phyloP scores from a whole-genome alignment of 2,113 vertebrate genomes.

The Spermophilus dauricus region DNA sequence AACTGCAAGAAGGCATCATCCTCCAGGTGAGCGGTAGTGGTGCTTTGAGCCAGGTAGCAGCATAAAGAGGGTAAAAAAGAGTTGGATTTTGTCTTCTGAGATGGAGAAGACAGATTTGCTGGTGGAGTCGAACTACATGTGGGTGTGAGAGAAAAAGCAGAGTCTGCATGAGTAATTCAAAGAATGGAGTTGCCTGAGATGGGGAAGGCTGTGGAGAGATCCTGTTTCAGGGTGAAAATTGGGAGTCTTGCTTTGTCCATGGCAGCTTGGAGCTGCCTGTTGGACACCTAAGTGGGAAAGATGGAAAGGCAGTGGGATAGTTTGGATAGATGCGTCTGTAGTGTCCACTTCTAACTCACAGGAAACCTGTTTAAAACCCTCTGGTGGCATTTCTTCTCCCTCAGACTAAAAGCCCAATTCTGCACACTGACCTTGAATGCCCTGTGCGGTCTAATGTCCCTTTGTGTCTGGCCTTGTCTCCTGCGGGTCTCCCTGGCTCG shows the following conservation, averaged over 20 bases:
- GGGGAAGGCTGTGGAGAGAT: background rate
- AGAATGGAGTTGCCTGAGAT: background rate
- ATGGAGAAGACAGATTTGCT: background rate
- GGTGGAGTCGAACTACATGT: background rate
- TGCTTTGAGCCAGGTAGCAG: background rate
- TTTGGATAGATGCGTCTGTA: background rate
- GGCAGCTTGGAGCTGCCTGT: too few species aligned
- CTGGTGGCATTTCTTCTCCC: background rate
- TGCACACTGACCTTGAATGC: background rate
- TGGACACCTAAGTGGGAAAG: background rate
- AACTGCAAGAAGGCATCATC: background rate
- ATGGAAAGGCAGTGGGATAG: fast-evolving
- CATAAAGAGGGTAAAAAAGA: background rate
- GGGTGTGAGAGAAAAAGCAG: background rate
- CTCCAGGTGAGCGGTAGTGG: background rate
- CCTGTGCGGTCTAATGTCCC: background rate
- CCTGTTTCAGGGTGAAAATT: background rate
- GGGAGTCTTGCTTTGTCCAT: background rate
- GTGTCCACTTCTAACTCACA: background rate
- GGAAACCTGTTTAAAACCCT: background rate
- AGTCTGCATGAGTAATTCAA: too few species aligned
- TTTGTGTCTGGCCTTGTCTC: background rate
- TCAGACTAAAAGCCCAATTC: background rate
- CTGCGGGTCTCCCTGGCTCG: background rate
- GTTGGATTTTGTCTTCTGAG: background rate